phyloP scores from a whole-genome alignment of 2,888 invertebrate genomes.

The Apamea sordens region DNA sequence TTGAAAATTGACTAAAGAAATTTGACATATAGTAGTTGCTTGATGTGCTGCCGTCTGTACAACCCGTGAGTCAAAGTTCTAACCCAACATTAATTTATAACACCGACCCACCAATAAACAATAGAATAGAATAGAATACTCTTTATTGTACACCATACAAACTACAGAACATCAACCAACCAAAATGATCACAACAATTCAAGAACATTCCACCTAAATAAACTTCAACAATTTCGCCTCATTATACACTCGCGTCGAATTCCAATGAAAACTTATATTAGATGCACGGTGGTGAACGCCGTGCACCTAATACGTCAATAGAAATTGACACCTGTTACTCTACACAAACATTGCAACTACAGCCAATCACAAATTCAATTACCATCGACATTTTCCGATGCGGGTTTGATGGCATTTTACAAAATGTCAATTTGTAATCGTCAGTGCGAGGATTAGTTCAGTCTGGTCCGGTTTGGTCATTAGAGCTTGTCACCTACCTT shows the following conservation, averaged over 20 bases:
- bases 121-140: too few species aligned
- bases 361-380: slow-evolving; percentile 86
- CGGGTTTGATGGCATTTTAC: slow-evolving; percentile 77
- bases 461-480: slow-evolving; percentile 39
- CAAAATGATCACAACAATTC: not conserved
- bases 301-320: slow-evolving; percentile 53
- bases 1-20: too few species aligned
- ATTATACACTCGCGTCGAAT: slow-evolving; percentile 17
- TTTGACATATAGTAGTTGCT: too few species aligned
- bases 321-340: slow-evolving; percentile 82
- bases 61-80: not conserved
- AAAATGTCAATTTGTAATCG: slow-evolving; percentile 77
- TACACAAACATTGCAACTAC: slow-evolving; percentile 72
- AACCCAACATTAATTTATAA: not conserved
- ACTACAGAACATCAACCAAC: too few species aligned
- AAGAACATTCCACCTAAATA: slow-evolving; percentile 10
- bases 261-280: too few species aligned
- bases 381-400: slow-evolving; percentile 77
- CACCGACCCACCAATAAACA: not conserved
- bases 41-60: too few species aligned
- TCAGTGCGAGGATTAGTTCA: slow-evolving; percentile 34
- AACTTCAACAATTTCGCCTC: slow-evolving; percentile 2
- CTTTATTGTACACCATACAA: too few species aligned
- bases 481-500: slow-evolving; percentile 46
- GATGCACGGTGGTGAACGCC: too few species aligned